Evolutionary conservation across 2,888 invertebrate species (phyloP), one percentile per base, ranked within the genome.

Genomic region (Hypsopygia costalis): DNA sequence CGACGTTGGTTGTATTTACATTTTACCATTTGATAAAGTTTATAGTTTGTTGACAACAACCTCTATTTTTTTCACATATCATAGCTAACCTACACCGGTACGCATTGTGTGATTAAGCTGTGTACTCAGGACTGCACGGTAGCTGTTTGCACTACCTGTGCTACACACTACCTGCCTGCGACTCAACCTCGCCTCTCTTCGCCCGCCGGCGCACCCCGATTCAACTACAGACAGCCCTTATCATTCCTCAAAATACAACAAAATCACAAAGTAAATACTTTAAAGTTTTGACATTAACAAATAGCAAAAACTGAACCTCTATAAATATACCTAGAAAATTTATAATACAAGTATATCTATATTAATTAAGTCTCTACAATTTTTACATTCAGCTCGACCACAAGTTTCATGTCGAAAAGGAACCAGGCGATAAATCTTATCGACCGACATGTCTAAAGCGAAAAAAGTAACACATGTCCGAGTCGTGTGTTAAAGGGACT

Each of bases 381-480:
- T 67, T 74, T 72, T 63, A 72, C 63, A 68, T 74, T 68, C 58
- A 68, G 69, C 67, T 64, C 30, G 74, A 77, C 81, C 82, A 66
- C 80, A 76, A 70, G 16, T 57, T 70, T 77, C 77, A 75, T 74
- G 74, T 78, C 65, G 67, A 62, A 69, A 73, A 73, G 57, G 68
- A 72, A 71, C 70, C 68, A 63, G 68, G 62, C 63, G 74, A 83
- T 87, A 88, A 88, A 88, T 87, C 85, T 86, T 78, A 58, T 52
- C 55, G 55, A 53, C 72, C 69, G 79, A 80, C 79, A 69, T 71
- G 71, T 81, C 78, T 74, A 79, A 81, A 82, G 83, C 81, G 85
- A 87, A 87, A 87, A 86, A 86, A 81, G 82, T 83, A 87, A 88
- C 88, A 87, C 81, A 79, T 87, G 86, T 86, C 81, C 72, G 69